Percentiles rank a stretch among this genome's conserved stretches.
Conservation (phyloP, 23 tunicate species). For the Botrylloides violaceus region DNA sequence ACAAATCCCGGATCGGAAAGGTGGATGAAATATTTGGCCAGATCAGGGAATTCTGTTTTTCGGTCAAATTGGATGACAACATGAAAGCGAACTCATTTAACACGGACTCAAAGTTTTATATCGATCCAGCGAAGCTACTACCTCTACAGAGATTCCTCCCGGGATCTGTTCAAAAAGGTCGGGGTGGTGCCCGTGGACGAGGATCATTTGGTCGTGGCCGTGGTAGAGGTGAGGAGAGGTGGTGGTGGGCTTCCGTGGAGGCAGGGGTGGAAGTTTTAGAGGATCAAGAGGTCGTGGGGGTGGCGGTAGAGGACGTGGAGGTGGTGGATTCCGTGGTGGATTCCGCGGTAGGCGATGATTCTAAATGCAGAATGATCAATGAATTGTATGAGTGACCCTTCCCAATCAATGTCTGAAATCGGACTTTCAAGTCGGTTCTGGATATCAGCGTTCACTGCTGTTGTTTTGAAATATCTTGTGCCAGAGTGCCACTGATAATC, state of each 20-base stretch:
- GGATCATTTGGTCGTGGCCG: conserved; percentile 43
- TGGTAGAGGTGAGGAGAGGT: conserved; percentile 43
- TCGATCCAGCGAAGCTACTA: conserved; percentile 65
- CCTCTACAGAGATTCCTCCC: conserved; percentile 76
- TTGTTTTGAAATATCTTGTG: too few species aligned
- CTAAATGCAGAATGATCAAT: background rate
- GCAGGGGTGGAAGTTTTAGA: conserved; percentile 25
- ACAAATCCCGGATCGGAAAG: conserved; percentile 91
- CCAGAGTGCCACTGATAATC: too few species aligned
- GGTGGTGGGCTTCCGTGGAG: conserved; percentile 32
- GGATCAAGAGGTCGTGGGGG: conserved; percentile 42
- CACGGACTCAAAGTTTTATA: conserved; percentile 67
- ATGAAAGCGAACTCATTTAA: conserved; percentile 84
- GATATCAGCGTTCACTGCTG: too few species aligned
- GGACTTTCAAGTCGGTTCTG: too few species aligned
- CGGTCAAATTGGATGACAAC: conserved; percentile 85
- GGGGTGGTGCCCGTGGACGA: conserved; percentile 40
- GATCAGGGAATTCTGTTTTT: conserved; percentile 78
- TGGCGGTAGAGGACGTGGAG: conserved; percentile 39
- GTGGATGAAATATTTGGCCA: conserved; percentile 98
- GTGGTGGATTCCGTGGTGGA: conserved; percentile 46
- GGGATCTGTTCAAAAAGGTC: conserved; percentile 36
- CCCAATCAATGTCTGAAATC: background rate
- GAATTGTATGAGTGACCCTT: background rate
- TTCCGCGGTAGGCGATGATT: conserved; percentile 30